Conservation (phyloP, 2,888 invertebrate species). For the Ommatoiulus sabulosus region DNA sequence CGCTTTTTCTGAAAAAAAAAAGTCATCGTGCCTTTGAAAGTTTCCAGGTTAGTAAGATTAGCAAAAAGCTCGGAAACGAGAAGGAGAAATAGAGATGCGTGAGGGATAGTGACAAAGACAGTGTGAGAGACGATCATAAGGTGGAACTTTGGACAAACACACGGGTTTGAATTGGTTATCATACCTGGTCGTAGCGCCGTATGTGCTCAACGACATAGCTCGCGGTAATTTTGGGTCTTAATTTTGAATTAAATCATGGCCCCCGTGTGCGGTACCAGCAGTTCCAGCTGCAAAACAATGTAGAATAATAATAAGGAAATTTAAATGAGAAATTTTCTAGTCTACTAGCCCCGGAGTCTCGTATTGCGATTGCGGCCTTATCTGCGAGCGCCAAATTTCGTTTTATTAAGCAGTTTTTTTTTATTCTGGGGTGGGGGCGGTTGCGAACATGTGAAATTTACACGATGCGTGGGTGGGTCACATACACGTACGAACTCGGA, state of each 20-base stretch:
- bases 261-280: neutral
- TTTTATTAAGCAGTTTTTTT: slow-evolving; percentile 23
- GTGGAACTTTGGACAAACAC: neutral
- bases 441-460: neutral
- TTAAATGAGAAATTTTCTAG: neutral
- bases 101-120: neutral
- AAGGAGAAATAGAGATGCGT: neutral
- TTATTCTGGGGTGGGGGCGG: neutral
- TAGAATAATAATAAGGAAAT: slow-evolving; percentile 13
- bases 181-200: slow-evolving; percentile 57
- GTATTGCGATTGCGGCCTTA: neutral
- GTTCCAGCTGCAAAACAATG: slow-evolving; percentile 8
- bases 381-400: neutral
- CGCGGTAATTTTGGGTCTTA: slow-evolving; percentile 10
- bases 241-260: slow-evolving; percentile 28
- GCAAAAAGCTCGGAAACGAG: neutral
- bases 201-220: slow-evolving; percentile 55
- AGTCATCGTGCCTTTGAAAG: neutral
- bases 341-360: neutral
- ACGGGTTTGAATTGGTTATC: neutral
- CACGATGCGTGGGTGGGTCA: neutral
- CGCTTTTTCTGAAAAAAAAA: neutral
- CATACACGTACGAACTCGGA: neutral
- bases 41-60: slow-evolving; percentile 9
- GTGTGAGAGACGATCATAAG: neutral